Conservation (phyloP, 2,797 vertebrate species). For the Propithecus perrieri region DNA sequence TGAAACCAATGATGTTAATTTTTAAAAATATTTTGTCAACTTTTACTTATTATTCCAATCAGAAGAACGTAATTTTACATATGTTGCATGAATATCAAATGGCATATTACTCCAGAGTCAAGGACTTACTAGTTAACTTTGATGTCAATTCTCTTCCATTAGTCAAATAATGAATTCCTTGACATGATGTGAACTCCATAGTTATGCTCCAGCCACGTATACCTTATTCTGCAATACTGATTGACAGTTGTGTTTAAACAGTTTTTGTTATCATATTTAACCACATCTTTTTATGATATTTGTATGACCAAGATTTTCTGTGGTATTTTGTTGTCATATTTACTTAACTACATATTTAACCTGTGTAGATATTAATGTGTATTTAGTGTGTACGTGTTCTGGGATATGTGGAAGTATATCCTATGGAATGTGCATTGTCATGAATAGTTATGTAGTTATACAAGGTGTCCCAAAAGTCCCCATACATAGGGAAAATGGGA, state of each 20-base stretch:
- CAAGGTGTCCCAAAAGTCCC: no score
- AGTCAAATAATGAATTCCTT: conserved; percentile 11
- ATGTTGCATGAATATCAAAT: background rate
- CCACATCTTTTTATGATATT: background rate
- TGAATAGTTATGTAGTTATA: background rate
- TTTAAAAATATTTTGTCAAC: background rate
- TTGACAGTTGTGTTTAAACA: background rate
- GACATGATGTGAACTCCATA: background rate
- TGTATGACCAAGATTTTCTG: background rate
- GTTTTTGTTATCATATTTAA: background rate
- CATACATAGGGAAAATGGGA: no score
- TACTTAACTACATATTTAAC: background rate
- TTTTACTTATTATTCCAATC: background rate
- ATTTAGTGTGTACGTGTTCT: background rate
- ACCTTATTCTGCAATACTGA: background rate
- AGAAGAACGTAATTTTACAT: background rate
- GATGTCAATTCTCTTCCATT: background rate
- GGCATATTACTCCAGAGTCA: background rate
- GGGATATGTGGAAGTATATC: background rate
- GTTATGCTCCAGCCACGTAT: background rate
- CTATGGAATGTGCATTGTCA: background rate
- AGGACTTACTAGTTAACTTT: background rate
- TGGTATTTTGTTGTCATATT: background rate
- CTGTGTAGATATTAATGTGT: background rate
- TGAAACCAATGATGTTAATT: background rate